phyloP scores from a whole-genome alignment of 2,113 vertebrate genomes.

The Sarotherodon lohbergeri region DNA sequence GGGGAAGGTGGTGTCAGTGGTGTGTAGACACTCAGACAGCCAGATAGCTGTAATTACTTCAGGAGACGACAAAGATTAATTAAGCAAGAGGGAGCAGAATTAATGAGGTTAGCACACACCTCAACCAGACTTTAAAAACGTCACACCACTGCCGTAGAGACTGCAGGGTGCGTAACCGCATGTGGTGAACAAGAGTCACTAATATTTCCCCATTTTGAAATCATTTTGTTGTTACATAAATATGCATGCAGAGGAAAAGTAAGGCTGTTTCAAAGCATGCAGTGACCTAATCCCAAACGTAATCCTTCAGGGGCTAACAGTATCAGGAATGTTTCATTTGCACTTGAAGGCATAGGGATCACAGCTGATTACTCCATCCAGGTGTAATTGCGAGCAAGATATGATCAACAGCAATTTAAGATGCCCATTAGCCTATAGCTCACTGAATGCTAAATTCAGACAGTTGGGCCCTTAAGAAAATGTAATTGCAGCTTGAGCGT shows the following conservation, averaged over 20 bases:
- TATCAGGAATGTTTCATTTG: neutral
- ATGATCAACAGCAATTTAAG: neutral
- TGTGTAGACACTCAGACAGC: constrained; percentile 26
- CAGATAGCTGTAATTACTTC: constrained; percentile 53
- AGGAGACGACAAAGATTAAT: constrained; percentile 61
- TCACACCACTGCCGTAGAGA: neutral
- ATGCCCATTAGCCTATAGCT: neutral
- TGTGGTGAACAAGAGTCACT: neutral
- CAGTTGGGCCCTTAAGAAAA: neutral
- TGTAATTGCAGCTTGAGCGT: neutral
- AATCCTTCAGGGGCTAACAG: neutral
- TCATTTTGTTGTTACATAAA: neutral
- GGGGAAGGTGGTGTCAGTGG: constrained; percentile 18
- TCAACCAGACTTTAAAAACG: constrained; percentile 31
- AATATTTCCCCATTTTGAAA: neutral
- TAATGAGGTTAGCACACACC: constrained; percentile 51
- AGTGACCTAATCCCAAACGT: neutral
- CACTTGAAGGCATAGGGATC: neutral
- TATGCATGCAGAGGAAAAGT: neutral
- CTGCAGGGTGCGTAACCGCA: neutral
- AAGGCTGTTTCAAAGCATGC: neutral
- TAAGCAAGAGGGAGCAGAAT: constrained; percentile 42
- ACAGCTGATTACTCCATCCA: neutral
- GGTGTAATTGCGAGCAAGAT: neutral
- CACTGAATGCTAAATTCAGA: neutral